Evolutionary conservation across 2,888 invertebrate genomes (phyloP), one percentile per base, ranked within the genome.

Genomic region (Mythimna impura): DNA sequence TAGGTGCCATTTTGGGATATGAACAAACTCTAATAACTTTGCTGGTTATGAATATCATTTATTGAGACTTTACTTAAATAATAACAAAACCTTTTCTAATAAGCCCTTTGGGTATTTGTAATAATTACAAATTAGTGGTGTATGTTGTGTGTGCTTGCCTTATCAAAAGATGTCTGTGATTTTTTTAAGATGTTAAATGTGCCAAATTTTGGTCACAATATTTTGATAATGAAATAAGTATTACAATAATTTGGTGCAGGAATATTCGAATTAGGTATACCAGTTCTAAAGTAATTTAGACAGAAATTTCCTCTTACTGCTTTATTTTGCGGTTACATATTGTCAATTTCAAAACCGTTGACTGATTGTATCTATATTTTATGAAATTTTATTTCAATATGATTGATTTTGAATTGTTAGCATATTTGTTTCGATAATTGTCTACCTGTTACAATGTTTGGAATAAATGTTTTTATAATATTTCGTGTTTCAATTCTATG

Each of bases 151-250:
- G 20, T 67, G 43, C 67, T 68, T 50, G 68, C 67, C 67, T 68
- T 66, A 66, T 25, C 20, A 50, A 14, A 36, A 66, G 20, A 67
- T 25, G 5, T 69, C 68, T 69, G 68, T 69, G 68, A 69, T 69
- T 69, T 54, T n/a, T 68, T 69, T 58, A 34, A 58, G 22, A 58
- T 58, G 10, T n/a, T 3, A 58, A 5, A 30, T 20, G 58, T 58
- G 57, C 25, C 50, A 68, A n/a, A 50, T 68, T 66, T 52, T 68
- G 67, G 50, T 68, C 36, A 40, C 17, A n/a, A 68, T 30, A 69
- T 30, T 67, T 52, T 30, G 36, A 52, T 52, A 67, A 25, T 12
- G 17, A 8, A 25, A 7, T 52, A 17, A 4, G 20, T 60, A n/a
- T 61, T n/a, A 61, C 10, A 36, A 36, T 20, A 60, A 36, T n/a